A percentile compares a stretch with the other conserved stretches of the same genome.
phyloP scores from a whole-genome alignment of 2,113 vertebrate species.

The Pelvicachromis taeniatus region DNA sequence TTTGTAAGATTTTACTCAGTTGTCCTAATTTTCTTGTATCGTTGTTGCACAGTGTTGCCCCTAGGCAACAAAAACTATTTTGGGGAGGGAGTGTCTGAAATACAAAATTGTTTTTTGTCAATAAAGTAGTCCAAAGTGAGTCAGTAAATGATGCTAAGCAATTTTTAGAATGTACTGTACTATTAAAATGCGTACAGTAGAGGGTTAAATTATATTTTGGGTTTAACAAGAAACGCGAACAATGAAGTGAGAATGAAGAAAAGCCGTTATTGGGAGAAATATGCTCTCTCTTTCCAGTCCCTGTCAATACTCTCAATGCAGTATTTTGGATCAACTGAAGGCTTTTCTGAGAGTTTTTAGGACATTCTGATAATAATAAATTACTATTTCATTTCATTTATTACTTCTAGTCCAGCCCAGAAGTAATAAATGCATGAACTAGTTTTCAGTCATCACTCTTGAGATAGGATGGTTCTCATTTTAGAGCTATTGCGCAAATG shows the following conservation, averaged over 20 bases:
- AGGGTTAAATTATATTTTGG: background rate
- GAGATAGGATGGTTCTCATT: background rate
- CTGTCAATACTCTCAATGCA: background rate
- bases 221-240: background rate
- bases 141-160: background rate
- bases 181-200: background rate
- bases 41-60: background rate
- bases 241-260: background rate
- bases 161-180: background rate
- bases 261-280: background rate
- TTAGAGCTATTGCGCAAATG: background rate
- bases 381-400: background rate
- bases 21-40: background rate
- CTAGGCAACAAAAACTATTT: background rate
- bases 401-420: background rate
- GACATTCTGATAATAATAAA: background rate
- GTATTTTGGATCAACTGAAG: background rate
- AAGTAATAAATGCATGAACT: background rate
- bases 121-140: background rate
- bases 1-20: too few relatives aligned
- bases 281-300: background rate
- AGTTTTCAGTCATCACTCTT: background rate
- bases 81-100: background rate
- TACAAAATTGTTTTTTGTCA: rapidly evolving
- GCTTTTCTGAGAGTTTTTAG: background rate